phyloP scores from a whole-genome alignment of 1,140 invertebrate species.

The Paralvinella palmiformis region DNA sequence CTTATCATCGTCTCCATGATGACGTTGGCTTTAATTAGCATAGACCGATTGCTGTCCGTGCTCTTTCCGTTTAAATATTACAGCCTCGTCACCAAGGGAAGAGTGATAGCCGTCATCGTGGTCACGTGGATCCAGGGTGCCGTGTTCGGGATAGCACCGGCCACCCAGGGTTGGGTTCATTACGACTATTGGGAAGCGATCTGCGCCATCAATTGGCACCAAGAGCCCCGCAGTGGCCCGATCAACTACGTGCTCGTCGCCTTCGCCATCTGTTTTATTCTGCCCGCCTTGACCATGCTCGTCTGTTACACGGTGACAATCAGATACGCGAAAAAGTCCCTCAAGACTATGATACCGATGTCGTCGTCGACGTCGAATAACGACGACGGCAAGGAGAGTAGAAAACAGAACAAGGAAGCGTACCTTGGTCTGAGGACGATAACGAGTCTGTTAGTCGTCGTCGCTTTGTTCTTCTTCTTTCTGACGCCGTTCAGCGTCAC shows the following conservation, averaged over 20 bases:
- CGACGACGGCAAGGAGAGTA: not conserved
- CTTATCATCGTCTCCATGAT: conserved; percentile 47
- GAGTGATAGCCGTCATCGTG: conserved; percentile 24
- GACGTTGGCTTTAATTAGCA: conserved; percentile 43
- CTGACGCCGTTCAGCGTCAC: conserved; percentile 50
- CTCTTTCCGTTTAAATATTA: conserved; percentile 34
- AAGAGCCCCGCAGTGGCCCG: conserved; percentile 22
- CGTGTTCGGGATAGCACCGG: conserved; percentile 28
- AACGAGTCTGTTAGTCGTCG: conserved; percentile 41
- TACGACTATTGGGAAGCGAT: conserved; percentile 49
- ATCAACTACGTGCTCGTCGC: conserved; percentile 42
- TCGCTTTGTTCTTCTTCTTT: conserved; percentile 43
- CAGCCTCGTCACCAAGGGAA: conserved; percentile 23
- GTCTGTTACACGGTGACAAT: conserved; percentile 36
- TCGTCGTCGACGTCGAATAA: not conserved
- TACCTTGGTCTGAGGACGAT: conserved; percentile 21
- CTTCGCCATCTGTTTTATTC: conserved; percentile 43
- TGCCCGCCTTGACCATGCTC: conserved; percentile 35
- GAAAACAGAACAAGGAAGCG: conserved; percentile 23
- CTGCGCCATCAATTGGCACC: conserved; percentile 47
- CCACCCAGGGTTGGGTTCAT: conserved; percentile 35
- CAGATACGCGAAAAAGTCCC: conserved; percentile 22
- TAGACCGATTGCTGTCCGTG: conserved; percentile 43
- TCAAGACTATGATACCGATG: not conserved
- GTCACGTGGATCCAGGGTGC: conserved; percentile 32